Evolutionary conservation across 2,888 invertebrate genomes (phyloP), one percentile per base, ranked within the genome.

Genomic region (Drosophila algonquin): DNA sequence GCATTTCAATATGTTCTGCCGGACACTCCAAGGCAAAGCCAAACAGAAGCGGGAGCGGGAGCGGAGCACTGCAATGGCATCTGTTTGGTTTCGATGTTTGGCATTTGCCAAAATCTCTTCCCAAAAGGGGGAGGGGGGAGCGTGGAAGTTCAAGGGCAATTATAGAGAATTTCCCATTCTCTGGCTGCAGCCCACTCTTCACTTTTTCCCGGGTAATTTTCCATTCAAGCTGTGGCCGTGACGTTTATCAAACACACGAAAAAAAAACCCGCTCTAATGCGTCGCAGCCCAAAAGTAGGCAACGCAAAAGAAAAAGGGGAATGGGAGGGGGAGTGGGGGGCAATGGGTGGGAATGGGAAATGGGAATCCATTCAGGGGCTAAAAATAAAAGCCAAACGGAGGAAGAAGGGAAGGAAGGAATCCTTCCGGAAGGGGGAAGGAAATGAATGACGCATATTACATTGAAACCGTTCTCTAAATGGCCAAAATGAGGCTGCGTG

Each of bases 61-160:
- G n/a, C 27, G 35, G 14, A n/a, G 7, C 7, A 30, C 21, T 30
- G 85, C 67, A 53, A 55, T 21, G 52, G 18, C 18, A 14, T 52
- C 46, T 10, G 47, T n/a, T 52, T 58, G 57, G 52, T 60, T 55
- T 76, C 35, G 48, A 63, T 73, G 55, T 63, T 81, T 81, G 85
- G 69, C 80, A 74, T 78, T 82, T 81, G 53, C 62, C 58, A 71
- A 83, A 72, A 58, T 44, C 32, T 59, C 40, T 55, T 27, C 47
- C 30, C 53, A 44, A 56, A 47, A 59, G 55, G 52, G 63, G 32
- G 55, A 1, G 27, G 0, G 7, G 27, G 8, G 7, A 1, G 27
- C 0, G 30, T 7, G 40, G 68, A 76, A 86, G 87, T 88, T 84
- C 89, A 84, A 88, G 89, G 84, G 68, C 81, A 77, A 75, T 88